A percentile compares a stretch with the other conserved stretches of the same genome.
These are phyloP conservation scores for Chesias legatella DNA, from an alignment of 2,888 invertebrate genomes.

Conservation along the genomic window DNA sequence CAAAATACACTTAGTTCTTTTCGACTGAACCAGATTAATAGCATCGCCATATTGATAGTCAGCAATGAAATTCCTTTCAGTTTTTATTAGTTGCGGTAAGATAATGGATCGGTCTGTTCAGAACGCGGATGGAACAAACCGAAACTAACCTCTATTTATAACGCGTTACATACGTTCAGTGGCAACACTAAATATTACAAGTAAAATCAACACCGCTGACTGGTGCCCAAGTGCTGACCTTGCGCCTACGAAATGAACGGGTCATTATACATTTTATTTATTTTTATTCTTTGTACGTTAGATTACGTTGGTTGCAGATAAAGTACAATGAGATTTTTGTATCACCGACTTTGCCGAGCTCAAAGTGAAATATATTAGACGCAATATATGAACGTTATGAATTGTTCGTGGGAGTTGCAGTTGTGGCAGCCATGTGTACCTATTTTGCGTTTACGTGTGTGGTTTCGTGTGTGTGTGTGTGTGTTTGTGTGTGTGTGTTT, in stretches of 20 bases:
- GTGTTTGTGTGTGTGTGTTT: too few relatives aligned
- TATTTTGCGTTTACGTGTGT: too few relatives aligned
- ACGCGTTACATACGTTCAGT: slow-evolving; percentile 58
- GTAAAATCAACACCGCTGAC: slow-evolving; percentile 56
- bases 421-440: too few relatives aligned
- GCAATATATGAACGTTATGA: too few relatives aligned
- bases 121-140: slow-evolving; percentile 58
- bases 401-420: too few relatives aligned
- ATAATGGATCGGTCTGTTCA: slow-evolving; percentile 72
- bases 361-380: too few relatives aligned
- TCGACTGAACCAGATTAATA: slow-evolving; percentile 20
- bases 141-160: slow-evolving; percentile 70
- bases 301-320: too few relatives aligned
- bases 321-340: too few relatives aligned
- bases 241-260: slow-evolving; percentile 21
- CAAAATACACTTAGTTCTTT: slow-evolving; percentile 4
- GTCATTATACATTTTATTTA: slow-evolving; percentile 20
- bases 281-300: not conserved
- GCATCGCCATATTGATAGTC: slow-evolving; percentile 36
- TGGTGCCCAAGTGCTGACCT: slow-evolving; percentile 38
- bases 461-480: too few relatives aligned
- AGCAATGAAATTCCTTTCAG: slow-evolving; percentile 63
- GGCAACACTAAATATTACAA: slow-evolving; percentile 68
- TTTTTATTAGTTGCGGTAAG: slow-evolving; percentile 72
- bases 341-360: too few relatives aligned